These are phyloP conservation scores for Neocrepidodera transversa DNA, from an alignment of 2,888 invertebrate species.

Conservation along the genomic window DNA sequence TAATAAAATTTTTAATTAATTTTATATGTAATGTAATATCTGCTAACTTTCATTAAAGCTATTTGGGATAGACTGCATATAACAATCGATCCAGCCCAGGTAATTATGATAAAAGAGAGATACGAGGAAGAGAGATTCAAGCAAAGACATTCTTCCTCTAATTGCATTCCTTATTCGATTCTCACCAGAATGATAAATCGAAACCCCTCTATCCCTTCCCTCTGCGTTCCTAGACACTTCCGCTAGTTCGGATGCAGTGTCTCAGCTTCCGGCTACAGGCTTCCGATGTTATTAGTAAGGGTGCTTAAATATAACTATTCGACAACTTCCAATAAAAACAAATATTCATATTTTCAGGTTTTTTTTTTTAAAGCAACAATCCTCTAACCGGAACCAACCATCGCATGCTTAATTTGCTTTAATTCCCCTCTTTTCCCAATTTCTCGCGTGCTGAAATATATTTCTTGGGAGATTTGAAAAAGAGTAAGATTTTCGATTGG, in stretches of 20 bases:
- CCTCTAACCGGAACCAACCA: background rate
- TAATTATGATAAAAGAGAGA: constrained; percentile 46
- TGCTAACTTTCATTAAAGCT: background rate
- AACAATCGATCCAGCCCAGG: constrained; percentile 42
- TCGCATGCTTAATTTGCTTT: constrained; percentile 1
- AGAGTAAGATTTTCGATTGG: constrained; percentile 43
- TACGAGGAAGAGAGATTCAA: constrained; percentile 48
- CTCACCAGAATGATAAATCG: constrained; percentile 54
- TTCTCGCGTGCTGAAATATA: constrained; percentile 34
- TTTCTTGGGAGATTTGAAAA: constrained; percentile 38
- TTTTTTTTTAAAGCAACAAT: constrained; percentile 44
- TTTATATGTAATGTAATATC: too few species aligned
- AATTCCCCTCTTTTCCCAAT: constrained; percentile 6
- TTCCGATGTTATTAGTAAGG: background rate
- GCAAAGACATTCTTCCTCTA: constrained; percentile 55
- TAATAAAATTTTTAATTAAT: too few species aligned
- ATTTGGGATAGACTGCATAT: constrained; percentile 5
- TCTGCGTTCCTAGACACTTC: background rate
- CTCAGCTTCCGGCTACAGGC: constrained; percentile 2
- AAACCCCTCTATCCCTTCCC: constrained; percentile 42
- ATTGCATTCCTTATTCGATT: constrained; percentile 57
- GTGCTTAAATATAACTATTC: background rate
- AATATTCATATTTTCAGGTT: constrained; percentile 47
- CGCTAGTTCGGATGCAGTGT: background rate
- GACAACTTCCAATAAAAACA: too few species aligned